Base-by-base conservation (phyloP, 2,797 vertebrate genomes). In the Erithacus rubecula region DNA sequence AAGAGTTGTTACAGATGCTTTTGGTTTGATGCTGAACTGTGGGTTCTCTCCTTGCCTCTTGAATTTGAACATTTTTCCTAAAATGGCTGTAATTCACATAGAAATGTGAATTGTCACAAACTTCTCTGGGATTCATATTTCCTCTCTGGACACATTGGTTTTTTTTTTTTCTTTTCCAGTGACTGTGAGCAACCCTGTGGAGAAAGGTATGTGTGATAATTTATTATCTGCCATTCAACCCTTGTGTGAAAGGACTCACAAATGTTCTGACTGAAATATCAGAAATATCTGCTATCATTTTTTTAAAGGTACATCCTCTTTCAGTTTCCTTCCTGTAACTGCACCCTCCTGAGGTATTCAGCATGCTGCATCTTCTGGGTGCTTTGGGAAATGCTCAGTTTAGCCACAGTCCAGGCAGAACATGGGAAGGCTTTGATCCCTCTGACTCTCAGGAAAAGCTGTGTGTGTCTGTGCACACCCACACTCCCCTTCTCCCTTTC, bases 161-260 rank as follows among this genome's bases (percentile, higher is more conserved):
- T 84, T 24, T 89, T 93, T 84, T 24, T 36, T 43, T 91, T 90
- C 83, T 96, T 97, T 97, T 94, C 84, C 98, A 99, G 99, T 99
- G 94, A 99, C 99, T 68, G 90, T 99, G 94, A 98, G 94, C 94
- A 99, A 98, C 95, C 94, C 98, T n/a, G 89, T 98, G 82, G 99
- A 99, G 97, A 99, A 99, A 98, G 99, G 99, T 99, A 96, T 79
- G 98, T 95, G 9, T 23, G 10, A 84, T 36, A 55, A 1, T 91
- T 93, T 89, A 43, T 71, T 59, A 4, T 30, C 88, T 94, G 46
- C 10, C 9, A 2, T 55, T 76, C 34, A 10, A 9, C 15, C 32
- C 41, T 43, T 12, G 11, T 24, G 46, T 43, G 7, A 60, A 70
- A 84, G 52, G 19, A 27, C 21, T 71, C 34, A 17, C 19, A 59